Base-by-base conservation (phyloP, 2,888 invertebrate genomes). In the Aspidiotus rigidus region DNA sequence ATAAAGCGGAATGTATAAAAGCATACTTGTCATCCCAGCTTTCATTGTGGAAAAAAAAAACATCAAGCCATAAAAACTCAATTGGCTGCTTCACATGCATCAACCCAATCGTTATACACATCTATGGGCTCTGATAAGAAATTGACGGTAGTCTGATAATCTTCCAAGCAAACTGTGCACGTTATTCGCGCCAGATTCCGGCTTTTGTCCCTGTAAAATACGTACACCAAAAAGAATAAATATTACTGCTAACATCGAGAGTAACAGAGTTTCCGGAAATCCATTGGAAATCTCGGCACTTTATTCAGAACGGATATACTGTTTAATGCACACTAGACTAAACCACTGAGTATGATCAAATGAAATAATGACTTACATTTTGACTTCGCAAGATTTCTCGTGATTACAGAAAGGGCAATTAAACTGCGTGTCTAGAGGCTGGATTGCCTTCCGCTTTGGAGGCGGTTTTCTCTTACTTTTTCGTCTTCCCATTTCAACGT, bases 351-450 rank as follows among this genome's bases (percentile, higher is more conserved):
- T 17, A 41, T 17, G 5, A 57, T 9, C 11, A n/a, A 10, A 64
- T 7, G 15, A 53, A 57, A 55, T n/a, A 64, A 64, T 64, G 16
- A 82, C 87, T 83, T 82, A 96, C 98, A 99, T 93, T 86, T 97
- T 96, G 17, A 98, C 98, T 83, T 99, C 98, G 79, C 99, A 99
- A 0, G 96, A 95, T 76, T 93, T 94, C 79, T 99, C 98, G 78
- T 99, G 98, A 79, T 99, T 99, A 79, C 99, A 99, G 81, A 99
- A 99, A 11, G 98, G 98, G 77, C 99, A 99, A 78, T 97, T 97
- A 78, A 99, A 99, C 77, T 94, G 92, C 70, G 89, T 89, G 77
- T 98, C 97, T 69, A 99, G 81, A 0, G 97, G 93, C 77, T 90
- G 87, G 74, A 97, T 93, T 1, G 89, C 87, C 80, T 95, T 97